phyloP scores from a whole-genome alignment of 1,140 invertebrate genomes.

The Drosophila lacteicornis region DNA sequence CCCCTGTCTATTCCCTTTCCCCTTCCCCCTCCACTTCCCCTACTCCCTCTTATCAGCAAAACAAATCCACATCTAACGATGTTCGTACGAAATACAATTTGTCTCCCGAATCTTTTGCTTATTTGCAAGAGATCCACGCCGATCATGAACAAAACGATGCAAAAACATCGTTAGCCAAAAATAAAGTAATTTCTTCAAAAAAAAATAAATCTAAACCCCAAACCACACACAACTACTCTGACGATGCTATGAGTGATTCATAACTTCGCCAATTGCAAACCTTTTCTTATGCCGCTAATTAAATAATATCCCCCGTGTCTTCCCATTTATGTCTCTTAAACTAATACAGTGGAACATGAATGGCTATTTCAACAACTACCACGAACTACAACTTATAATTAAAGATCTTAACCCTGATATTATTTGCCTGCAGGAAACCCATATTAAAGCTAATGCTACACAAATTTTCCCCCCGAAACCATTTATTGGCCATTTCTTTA shows the following conservation, averaged over 20 bases:
- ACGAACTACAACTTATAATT: slow-evolving; percentile 10
- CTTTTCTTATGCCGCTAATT: background rate
- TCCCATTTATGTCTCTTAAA: slow-evolving; percentile 13
- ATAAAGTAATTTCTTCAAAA: background rate
- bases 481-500: slow-evolving; percentile 1
- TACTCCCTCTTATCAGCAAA: too few species aligned
- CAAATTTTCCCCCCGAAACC: background rate
- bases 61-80: too few species aligned
- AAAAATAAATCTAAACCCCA: background rate
- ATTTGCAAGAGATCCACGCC: slow-evolving; percentile 4
- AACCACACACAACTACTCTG: background rate
- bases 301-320: slow-evolving; percentile 3
- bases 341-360: slow-evolving; percentile 22
- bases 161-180: background rate
- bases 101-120: background rate
- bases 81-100: too few species aligned
- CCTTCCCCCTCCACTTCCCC: too few species aligned
- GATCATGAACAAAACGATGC: slow-evolving; percentile 1
- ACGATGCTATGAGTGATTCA: slow-evolving; percentile 9
- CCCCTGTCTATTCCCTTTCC: too few species aligned
- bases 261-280: background rate
- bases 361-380: slow-evolving; percentile 19
- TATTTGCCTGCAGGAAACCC: slow-evolving; percentile 16
- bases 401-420: slow-evolving; percentile 9
- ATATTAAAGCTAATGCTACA: background rate